Percentiles rank a stretch among this genome's conserved stretches.
phyloP scores from a whole-genome alignment of 2,113 vertebrate species.

The Sardina pilchardus region DNA sequence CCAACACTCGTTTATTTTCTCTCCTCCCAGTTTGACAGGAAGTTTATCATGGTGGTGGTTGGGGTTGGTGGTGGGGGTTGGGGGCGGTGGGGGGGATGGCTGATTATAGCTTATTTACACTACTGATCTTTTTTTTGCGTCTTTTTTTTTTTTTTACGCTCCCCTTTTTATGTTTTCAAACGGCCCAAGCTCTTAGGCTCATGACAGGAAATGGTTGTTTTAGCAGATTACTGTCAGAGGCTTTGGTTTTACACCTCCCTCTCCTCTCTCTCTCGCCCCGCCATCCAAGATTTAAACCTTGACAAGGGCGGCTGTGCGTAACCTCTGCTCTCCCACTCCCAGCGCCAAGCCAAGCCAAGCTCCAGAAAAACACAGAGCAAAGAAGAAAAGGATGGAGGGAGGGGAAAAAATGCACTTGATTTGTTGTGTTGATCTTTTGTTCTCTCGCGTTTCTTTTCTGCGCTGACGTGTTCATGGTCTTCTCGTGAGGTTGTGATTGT shows the following conservation, averaged over 20 bases:
- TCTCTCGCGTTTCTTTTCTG: neutral
- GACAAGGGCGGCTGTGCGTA: neutral
- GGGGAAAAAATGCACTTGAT: neutral
- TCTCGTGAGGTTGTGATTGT: neutral
- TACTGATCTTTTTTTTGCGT: conserved; percentile 41
- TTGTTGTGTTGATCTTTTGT: neutral
- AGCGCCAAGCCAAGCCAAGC: neutral
- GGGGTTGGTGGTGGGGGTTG: neutral
- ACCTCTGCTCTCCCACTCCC: neutral
- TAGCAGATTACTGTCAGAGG: conserved; percentile 61
- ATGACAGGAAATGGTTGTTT: conserved; percentile 74
- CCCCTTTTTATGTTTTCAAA: conserved; percentile 33
- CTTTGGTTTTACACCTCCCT: conserved; percentile 45
- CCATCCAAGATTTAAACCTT: neutral
- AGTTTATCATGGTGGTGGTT: conserved; percentile 66
- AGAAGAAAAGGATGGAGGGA: neutral
- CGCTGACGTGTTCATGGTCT: neutral
- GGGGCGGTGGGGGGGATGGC: conserved; percentile 18
- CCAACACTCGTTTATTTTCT: conserved; percentile 58
- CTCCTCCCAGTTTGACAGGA: conserved; percentile 61
- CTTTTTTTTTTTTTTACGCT: neutral
- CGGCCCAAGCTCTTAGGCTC: conserved; percentile 68
- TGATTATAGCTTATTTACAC: conserved; percentile 72
- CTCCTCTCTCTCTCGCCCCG: no score
- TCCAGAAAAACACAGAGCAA: neutral